Evolutionary conservation across 2,797 vertebrate genomes (phyloP), one percentile per base, ranked within the genome.

Genomic region (Micromesistius poutassou): DNA sequence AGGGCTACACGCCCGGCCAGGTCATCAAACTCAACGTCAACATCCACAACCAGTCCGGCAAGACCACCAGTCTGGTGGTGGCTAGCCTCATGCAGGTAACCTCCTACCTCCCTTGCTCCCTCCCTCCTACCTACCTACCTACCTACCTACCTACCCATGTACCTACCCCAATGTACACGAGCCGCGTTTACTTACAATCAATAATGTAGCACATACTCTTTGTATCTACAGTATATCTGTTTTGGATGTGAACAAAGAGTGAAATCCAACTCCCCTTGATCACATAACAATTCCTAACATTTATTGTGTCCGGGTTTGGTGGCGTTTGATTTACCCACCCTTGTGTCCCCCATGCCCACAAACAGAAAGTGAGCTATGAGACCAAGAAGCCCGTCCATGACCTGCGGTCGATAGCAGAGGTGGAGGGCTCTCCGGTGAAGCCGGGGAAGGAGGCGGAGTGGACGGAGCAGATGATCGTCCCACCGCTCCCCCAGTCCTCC

Each of bases 381-480:
- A 96, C 94, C 33, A 98, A 97, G 90, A 96, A 90, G 79, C 94
- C 95, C 76, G 95, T 94, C 80, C 90, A 95, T 0, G 97, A 98
- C 30, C 14, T 96, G 76, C 93, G 95, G 88, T 92, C 92, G 19
- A 95, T 99, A 0, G 96, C 95, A 0, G 95, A 96, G 81, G 96
- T 98, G 84, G 96, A 98, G 84, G 97, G 97, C 0, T 94, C 94
- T 0, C 92, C 87, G 0, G 95, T 97, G 77, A 98, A 98, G 80
- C 95, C 94, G 0, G 96, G 96, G 88, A 95, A 96, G 72, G 94
- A 92, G 1, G 89, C 94, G 0, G 95, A 96, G 75, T 99, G 98
- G 98, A 96, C 92, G 50, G 97, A 98, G 85, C 95, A 98, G 91
- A 96, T 99, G 79, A 95, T 99, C 0, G 93, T 99, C n/a, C 97